Evolutionary conservation across 2,113 vertebrate species (phyloP).

Genomic region (Marcusenius ussheri): DNA sequence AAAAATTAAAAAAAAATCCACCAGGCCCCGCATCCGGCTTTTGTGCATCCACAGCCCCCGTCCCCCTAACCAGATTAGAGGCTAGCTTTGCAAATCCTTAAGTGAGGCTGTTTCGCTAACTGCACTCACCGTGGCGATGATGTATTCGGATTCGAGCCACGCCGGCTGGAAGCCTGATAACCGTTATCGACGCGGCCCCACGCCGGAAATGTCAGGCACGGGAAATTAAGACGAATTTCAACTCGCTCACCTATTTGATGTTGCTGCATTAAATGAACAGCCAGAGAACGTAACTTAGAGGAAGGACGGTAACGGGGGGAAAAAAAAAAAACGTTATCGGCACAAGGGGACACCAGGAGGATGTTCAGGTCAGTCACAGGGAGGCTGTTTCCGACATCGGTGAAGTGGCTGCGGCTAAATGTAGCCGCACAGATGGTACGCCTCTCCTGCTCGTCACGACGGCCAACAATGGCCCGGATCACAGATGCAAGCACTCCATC

Average conservation of each 20-base stretch:
- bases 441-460: not conserved
- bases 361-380: not conserved
- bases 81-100: not conserved
- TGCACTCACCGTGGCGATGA: not conserved
- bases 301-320: not conserved
- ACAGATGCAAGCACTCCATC: not conserved
- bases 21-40: not conserved
- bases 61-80: not conserved
- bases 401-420: not conserved
- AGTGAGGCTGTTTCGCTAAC: not conserved
- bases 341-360: not conserved
- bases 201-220: not conserved
- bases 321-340: not conserved
- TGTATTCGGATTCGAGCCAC: not conserved
- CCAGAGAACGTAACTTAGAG: not conserved
- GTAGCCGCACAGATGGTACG: not conserved
- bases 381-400: not conserved
- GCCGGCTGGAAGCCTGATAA: not conserved
- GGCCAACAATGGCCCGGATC: not conserved
- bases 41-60: not conserved
- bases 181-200: not conserved
- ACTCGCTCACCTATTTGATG: not conserved
- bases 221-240: not conserved
- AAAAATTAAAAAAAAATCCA: not conserved
- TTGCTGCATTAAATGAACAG: not conserved